phyloP scores from a whole-genome alignment of 1,140 invertebrate species.

The Metaphire vulgaris region DNA sequence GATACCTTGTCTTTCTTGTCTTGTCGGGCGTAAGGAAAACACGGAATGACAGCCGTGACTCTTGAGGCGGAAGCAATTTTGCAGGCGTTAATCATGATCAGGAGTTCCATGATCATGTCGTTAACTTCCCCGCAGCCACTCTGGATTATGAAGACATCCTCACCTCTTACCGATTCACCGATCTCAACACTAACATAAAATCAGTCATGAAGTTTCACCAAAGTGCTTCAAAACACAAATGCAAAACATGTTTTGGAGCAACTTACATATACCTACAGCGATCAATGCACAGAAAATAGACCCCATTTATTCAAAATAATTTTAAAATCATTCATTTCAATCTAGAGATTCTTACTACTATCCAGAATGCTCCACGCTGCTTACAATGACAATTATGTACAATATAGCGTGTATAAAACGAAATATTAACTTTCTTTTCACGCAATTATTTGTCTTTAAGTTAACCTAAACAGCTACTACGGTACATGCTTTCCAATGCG shows the following conservation, averaged over 20 bases:
- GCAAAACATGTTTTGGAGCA: not conserved
- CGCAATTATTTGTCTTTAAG: no score
- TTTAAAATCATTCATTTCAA: not conserved
- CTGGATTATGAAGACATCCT: slow-evolving; percentile 98
- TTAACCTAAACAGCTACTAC: no score
- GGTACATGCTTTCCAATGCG: no score
- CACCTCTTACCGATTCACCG: slow-evolving; percentile 93
- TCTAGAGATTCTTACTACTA: no score
- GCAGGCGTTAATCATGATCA: slow-evolving; percentile 99
- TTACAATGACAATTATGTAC: no score
- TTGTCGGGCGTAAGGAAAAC: slow-evolving; percentile 87
- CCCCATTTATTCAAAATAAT: not conserved
- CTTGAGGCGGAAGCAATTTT: slow-evolving; percentile 96
- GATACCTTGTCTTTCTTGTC: slow-evolving; percentile 20
- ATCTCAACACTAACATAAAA: slow-evolving; percentile 82
- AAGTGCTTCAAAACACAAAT: not conserved
- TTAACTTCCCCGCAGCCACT: slow-evolving; percentile 95
- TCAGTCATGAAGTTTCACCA: not conserved
- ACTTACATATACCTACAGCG: not conserved
- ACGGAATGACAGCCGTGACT: slow-evolving; percentile 95
- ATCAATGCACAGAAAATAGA: not conserved
- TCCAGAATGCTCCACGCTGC: no score
- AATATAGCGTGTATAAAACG: no score
- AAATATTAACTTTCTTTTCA: no score
- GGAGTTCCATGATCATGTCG: slow-evolving; percentile 95